A percentile compares a stretch with the other conserved stretches of the same genome.
These are phyloP conservation scores for Meles meles DNA, from an alignment of 2,113 vertebrate species.

Conservation along the genomic window DNA sequence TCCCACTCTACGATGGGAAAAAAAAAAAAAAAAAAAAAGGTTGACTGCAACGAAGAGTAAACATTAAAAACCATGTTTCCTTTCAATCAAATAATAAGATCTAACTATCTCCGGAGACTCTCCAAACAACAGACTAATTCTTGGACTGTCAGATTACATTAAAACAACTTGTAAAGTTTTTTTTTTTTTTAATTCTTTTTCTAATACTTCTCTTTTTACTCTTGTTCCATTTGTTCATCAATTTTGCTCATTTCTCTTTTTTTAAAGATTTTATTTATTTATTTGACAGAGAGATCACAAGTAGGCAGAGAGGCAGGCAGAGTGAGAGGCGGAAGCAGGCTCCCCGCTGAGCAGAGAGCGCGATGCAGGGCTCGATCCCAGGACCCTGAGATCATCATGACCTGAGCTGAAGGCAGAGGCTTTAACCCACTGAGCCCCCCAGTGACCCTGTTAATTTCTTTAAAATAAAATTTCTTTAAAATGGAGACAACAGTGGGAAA, in stretches of 20 bases:
- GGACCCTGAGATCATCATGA: no score
- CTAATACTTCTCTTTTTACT: background rate
- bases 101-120: background rate
- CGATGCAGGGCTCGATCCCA: no score
- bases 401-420: no score
- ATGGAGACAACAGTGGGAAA: background rate
- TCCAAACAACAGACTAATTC: background rate
- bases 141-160: background rate
- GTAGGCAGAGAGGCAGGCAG: no score
- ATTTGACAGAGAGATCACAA: no score
- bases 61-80: background rate
- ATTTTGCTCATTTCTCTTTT: slow-evolving; percentile 21
- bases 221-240: background rate
- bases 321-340: no score
- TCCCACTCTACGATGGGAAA: background rate
- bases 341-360: no score
- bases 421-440: no score
- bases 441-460: background rate
- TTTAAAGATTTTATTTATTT: background rate
- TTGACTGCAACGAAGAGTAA: background rate
- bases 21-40: slow-evolving; percentile 28
- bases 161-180: background rate
- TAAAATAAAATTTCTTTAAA: background rate
- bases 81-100: background rate
- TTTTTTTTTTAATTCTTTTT: no score